phyloP scores from a whole-genome alignment of 2,888 invertebrate genomes.

The Phengaris arion region DNA sequence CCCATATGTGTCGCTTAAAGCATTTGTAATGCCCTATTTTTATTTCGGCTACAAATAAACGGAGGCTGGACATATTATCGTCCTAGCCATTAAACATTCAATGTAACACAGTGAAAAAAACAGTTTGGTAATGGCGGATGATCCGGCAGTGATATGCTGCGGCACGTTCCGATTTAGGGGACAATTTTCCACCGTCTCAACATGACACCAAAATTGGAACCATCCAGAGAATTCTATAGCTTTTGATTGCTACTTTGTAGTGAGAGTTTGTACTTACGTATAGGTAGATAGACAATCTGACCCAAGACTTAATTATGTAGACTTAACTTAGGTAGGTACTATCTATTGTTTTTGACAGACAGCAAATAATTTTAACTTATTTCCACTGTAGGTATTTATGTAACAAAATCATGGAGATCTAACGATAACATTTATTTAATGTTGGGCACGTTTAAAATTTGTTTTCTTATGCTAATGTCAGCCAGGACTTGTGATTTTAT shows the following conservation, averaged over 20 bases:
- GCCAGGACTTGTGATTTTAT: background rate
- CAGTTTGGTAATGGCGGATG: background rate
- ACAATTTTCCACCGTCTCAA: too few species aligned
- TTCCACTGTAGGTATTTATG: background rate
- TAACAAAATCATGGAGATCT: background rate
- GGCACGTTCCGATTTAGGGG: background rate
- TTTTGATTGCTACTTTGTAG: too few species aligned
- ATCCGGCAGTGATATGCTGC: background rate
- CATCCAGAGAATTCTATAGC: too few species aligned
- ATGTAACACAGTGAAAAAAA: background rate
- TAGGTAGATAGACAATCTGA: too few species aligned
- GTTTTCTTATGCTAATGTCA: slow-evolving; percentile 65
- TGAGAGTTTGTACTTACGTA: too few species aligned
- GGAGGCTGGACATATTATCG: too few species aligned
- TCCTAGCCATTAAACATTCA: background rate
- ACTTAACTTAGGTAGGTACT: too few species aligned
- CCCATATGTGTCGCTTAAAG: too few species aligned
- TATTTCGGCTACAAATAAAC: too few species aligned
- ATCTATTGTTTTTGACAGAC: background rate
- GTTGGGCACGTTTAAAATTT: slow-evolving; percentile 40
- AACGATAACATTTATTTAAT: slow-evolving; percentile 27
- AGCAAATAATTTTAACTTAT: background rate
- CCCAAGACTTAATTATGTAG: too few species aligned
- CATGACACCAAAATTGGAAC: background rate
- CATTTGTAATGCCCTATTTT: too few species aligned